These are phyloP conservation scores for Drosophila jambulina DNA, from an alignment of 1,140 invertebrate genomes.

Conservation along the genomic window DNA sequence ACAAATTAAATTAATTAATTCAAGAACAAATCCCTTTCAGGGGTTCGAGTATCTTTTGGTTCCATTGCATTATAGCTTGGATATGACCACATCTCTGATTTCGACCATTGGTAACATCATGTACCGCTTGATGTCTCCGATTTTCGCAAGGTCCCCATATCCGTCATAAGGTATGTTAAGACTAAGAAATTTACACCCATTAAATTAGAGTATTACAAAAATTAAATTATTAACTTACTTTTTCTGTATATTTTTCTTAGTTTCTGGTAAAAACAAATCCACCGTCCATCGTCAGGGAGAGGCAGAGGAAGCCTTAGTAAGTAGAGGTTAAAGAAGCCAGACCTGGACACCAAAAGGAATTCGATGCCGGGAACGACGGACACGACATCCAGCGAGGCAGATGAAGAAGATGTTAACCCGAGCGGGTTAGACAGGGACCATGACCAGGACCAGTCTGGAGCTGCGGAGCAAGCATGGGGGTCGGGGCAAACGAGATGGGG, in stretches of 20 bases:
- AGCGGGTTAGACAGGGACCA: slow-evolving; percentile 37
- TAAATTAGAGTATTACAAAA: too few species aligned
- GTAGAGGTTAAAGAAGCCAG: slow-evolving; percentile 42
- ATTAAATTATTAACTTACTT: too few species aligned
- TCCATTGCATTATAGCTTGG: slow-evolving; percentile 24
- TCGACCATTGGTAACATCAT: slow-evolving; percentile 16
- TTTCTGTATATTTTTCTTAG: neutral
- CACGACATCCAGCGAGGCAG: slow-evolving; percentile 23
- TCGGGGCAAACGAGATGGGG: slow-evolving; percentile 14
- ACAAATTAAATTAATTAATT: too few species aligned
- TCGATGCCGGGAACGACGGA: slow-evolving; percentile 22
- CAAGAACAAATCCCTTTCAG: slow-evolving; percentile 9
- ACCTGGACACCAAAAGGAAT: slow-evolving; percentile 45
- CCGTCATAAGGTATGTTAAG: neutral
- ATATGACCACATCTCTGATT: slow-evolving; percentile 15
- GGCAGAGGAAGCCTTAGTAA: slow-evolving; percentile 31
- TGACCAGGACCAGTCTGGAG: slow-evolving; percentile 51
- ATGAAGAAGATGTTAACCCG: slow-evolving; percentile 57
- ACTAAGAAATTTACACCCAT: too few species aligned
- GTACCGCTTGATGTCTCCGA: slow-evolving; percentile 30
- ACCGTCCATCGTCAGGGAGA: slow-evolving; percentile 20
- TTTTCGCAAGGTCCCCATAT: slow-evolving; percentile 11
- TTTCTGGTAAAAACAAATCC: neutral
- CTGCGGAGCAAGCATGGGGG: neutral
- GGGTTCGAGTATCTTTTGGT: slow-evolving; percentile 22